These are phyloP conservation scores for Danaus chrysippus DNA, from an alignment of 2,888 invertebrate species.

Conservation along the genomic window DNA sequence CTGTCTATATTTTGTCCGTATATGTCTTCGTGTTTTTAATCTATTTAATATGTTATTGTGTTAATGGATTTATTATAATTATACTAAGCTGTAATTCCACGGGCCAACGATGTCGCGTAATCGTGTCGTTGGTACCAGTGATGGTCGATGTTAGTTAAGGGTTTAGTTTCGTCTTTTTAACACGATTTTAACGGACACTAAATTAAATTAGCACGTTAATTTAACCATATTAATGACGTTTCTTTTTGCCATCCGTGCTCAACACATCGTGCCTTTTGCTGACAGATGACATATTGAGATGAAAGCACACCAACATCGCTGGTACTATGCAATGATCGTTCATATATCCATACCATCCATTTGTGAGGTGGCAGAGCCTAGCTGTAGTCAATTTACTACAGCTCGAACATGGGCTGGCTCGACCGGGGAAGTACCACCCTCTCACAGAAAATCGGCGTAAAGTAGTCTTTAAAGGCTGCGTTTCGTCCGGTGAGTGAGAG, in stretches of 20 bases:
- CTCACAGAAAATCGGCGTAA: too few species aligned
- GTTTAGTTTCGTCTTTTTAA: slow-evolving; percentile 10
- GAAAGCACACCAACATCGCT: slow-evolving; percentile 17
- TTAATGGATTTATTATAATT: too few species aligned
- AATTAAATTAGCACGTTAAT: slow-evolving; percentile 9
- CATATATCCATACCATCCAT: not conserved
- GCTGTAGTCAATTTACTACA: too few species aligned
- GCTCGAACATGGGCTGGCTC: too few species aligned
- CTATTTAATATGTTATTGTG: too few species aligned
- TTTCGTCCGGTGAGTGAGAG: too few species aligned
- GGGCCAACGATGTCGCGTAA: not conserved
- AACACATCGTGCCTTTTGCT: slow-evolving; percentile 33
- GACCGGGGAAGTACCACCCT: too few species aligned
- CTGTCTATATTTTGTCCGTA: too few species aligned
- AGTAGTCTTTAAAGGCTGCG: too few species aligned
- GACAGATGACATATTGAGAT: slow-evolving; percentile 23
- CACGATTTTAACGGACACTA: slow-evolving; percentile 5
- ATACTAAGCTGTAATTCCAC: not conserved
- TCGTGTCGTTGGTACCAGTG: not conserved
- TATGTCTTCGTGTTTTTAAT: too few species aligned
- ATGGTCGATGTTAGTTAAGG: slow-evolving; percentile 7
- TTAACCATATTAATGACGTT: slow-evolving; percentile 11
- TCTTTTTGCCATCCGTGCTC: slow-evolving; percentile 28
- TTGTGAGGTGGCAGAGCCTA: too few species aligned
- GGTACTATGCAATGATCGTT: not conserved